phyloP scores from a whole-genome alignment of 2,888 invertebrate genomes.

The Anthrax anthrax region DNA sequence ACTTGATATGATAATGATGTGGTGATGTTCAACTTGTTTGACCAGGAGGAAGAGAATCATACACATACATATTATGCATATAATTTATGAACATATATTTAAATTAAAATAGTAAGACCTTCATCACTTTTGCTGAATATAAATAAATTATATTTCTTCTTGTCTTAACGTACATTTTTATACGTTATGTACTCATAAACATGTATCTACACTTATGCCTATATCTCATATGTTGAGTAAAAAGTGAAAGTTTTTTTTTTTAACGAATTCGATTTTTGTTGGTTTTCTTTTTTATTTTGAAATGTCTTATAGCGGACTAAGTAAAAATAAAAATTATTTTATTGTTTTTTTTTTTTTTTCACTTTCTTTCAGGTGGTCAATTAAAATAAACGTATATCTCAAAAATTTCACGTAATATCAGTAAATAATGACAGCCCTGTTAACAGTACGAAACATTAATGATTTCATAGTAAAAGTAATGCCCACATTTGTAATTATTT shows the following conservation, averaged over 20 bases:
- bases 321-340: not conserved
- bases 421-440: no score
- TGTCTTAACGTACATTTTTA: not conserved
- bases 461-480: no score
- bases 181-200: no score
- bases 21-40: not conserved
- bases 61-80: no score
- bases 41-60: not conserved
- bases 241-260: slow-evolving; percentile 7
- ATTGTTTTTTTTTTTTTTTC: not conserved
- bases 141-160: no score
- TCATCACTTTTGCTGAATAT: no score
- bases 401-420: no score
- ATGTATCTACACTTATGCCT: no score
- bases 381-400: no score
- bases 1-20: not conserved
- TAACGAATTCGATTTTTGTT: not conserved
- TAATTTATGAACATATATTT: no score
- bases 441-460: no score
- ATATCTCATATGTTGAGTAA: slow-evolving; percentile 2
- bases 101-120: not conserved
- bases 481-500: not conserved
- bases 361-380: slow-evolving; percentile 4
- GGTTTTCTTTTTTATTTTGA: not conserved
- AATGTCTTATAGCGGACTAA: not conserved